Percentiles rank a stretch among this genome's conserved stretches.
Evolutionary conservation across 2,888 invertebrate species (phyloP).

Genomic region (Heliconius aoede): DNA sequence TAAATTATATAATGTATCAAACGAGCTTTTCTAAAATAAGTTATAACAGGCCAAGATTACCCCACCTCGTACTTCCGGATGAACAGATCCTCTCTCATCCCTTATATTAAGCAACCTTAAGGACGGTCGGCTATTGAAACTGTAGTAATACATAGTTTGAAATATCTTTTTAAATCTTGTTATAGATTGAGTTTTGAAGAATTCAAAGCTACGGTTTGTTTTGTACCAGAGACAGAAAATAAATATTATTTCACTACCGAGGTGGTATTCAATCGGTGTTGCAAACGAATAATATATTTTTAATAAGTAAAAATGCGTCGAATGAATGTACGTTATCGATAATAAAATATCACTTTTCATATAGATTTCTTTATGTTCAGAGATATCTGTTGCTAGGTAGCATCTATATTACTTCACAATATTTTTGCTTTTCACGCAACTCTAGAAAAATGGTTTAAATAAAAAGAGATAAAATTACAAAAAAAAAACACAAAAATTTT

Average conservation of each 20-base stretch:
- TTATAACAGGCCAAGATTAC: conserved; percentile 30
- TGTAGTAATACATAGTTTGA: background rate
- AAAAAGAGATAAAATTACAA: background rate
- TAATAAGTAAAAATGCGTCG: too few relatives aligned
- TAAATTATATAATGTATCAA: conserved; percentile 53
- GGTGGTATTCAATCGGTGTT: too few relatives aligned
- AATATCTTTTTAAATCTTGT: too few relatives aligned
- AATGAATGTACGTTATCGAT: too few relatives aligned
- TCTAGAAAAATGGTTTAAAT: background rate
- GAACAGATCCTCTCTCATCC: conserved; percentile 34
- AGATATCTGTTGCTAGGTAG: background rate
- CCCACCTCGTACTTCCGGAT: conserved; percentile 26
- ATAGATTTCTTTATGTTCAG: background rate
- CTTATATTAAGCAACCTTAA: conserved; percentile 29
- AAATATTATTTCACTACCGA: background rate
- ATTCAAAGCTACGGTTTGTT: too few relatives aligned
- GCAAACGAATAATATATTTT: too few relatives aligned
- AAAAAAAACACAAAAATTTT: background rate
- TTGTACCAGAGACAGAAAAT: background rate
- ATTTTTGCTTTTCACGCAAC: background rate
- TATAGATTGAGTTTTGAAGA: background rate
- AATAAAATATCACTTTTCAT: background rate
- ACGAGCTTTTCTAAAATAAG: conserved; percentile 50
- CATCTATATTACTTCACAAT: background rate
- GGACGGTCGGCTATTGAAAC: background rate